Percentiles rank a stretch among this genome's conserved stretches.
Conservation (phyloP, 2,888 invertebrate species). For the Plagodis pulveraria region DNA sequence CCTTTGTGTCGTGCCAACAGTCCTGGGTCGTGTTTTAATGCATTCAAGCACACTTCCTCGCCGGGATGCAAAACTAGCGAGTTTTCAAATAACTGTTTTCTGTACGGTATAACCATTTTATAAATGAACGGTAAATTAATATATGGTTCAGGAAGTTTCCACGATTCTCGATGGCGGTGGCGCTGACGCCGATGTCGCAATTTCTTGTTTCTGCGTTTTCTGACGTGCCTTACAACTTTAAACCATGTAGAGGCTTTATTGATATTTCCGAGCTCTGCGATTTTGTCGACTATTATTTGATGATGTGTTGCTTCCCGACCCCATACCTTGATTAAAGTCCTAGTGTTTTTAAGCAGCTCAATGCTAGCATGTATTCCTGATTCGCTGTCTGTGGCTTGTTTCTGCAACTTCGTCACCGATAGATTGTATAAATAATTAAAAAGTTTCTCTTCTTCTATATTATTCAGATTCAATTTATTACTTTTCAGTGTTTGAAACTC, state of each 20-base stretch:
- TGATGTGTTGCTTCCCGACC: conserved; percentile 50
- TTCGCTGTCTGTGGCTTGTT: conserved; percentile 37
- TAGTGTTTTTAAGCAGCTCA: conserved; percentile 31
- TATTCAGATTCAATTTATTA: conserved; percentile 43
- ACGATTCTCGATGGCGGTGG: too few species aligned
- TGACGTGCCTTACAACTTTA: not conserved
- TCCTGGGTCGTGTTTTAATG: conserved; percentile 61
- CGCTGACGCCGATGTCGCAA: too few species aligned
- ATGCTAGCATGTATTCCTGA: conserved; percentile 40
- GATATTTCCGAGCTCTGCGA: conserved; percentile 48
- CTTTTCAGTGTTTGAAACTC: conserved; percentile 44
- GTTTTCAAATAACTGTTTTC: conserved; percentile 58
- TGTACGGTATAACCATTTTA: conserved; percentile 59
- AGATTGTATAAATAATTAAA: conserved; percentile 54
- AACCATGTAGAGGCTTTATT: conserved; percentile 32
- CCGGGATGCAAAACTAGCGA: conserved; percentile 52
- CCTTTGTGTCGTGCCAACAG: conserved; percentile 46
- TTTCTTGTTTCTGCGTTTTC: conserved; percentile 7
- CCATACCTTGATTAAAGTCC: conserved; percentile 56
- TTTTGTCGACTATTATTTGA: conserved; percentile 49
- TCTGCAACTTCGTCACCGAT: conserved; percentile 37
- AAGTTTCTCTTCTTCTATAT: conserved; percentile 48
- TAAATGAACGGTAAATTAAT: conserved; percentile 42
- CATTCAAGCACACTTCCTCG: conserved; percentile 56
- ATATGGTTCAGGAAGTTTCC: conserved; percentile 22